These are phyloP conservation scores for Andrena hattorfiana DNA, from an alignment of 2,888 invertebrate species.

Conservation along the genomic window DNA sequence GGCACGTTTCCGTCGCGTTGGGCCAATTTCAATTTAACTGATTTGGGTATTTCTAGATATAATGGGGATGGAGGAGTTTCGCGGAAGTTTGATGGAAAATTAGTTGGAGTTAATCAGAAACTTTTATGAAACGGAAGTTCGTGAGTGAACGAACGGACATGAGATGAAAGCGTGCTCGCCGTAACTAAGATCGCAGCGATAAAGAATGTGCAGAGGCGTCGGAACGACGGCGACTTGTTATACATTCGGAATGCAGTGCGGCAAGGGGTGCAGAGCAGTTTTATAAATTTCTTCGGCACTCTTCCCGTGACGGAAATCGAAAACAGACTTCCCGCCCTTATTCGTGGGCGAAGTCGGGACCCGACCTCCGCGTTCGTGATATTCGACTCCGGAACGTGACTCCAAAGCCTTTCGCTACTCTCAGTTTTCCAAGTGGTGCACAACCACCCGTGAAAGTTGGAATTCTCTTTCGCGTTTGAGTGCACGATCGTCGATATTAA, in stretches of 20 bases:
- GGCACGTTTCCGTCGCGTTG: no score
- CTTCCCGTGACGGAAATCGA: conserved; percentile 63
- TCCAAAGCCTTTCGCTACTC: conserved; percentile 38
- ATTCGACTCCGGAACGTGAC: conserved; percentile 67
- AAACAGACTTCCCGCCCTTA: conserved; percentile 50
- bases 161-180: not conserved
- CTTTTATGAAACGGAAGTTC: not conserved
- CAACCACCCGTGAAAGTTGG: conserved; percentile 9
- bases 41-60: not conserved
- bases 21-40: no score
- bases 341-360: conserved; percentile 23
- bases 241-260: conserved; percentile 21
- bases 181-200: conserved; percentile 31
- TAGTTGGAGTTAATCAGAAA: no score
- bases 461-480: not conserved
- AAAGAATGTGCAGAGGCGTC: conserved; percentile 8
- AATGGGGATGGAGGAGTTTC: not conserved
- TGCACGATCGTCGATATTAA: not conserved
- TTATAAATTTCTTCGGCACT: conserved; percentile 52
- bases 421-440: not conserved
- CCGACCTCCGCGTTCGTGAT: conserved; percentile 54
- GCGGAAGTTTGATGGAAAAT: no score
- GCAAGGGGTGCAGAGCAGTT: conserved; percentile 17
- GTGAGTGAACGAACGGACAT: not conserved
- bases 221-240: conserved; percentile 15